A percentile compares a stretch with the other conserved stretches of the same genome.
Conservation (phyloP, 2,113 vertebrate genomes). For the Isurus oxyrinchus region DNA sequence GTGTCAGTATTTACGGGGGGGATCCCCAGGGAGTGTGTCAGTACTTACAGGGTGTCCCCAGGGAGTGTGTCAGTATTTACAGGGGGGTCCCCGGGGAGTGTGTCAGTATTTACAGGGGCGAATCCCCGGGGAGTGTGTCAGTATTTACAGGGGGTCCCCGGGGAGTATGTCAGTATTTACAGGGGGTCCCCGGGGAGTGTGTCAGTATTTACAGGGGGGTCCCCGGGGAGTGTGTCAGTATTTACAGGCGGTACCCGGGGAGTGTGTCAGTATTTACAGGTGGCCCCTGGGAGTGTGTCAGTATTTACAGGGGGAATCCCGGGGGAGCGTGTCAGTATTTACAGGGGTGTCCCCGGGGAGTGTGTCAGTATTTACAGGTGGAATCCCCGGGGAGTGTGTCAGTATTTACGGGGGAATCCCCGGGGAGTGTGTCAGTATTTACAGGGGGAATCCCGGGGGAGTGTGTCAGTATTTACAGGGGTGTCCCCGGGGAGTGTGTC, state of each 20-base stretch:
- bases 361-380: neutral
- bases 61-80: neutral
- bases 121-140: neutral
- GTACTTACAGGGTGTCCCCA: neutral
- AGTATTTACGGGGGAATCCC: neutral
- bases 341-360: neutral
- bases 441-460: neutral
- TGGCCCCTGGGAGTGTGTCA: neutral
- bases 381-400: neutral
- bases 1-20: neutral
- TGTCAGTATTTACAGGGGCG: neutral
- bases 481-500: neutral
- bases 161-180: neutral
- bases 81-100: neutral
- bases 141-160: neutral
- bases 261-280: neutral
- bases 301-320: neutral
- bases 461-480: neutral
- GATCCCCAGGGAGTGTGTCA: neutral
- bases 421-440: neutral
- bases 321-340: neutral
- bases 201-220: neutral
- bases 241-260: neutral
- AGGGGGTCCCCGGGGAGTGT: neutral
- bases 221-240: neutral